Evolutionary conservation across 1,140 invertebrate genomes (phyloP).

Genomic region (Pachyrhynchus sulphureomaculatus): DNA sequence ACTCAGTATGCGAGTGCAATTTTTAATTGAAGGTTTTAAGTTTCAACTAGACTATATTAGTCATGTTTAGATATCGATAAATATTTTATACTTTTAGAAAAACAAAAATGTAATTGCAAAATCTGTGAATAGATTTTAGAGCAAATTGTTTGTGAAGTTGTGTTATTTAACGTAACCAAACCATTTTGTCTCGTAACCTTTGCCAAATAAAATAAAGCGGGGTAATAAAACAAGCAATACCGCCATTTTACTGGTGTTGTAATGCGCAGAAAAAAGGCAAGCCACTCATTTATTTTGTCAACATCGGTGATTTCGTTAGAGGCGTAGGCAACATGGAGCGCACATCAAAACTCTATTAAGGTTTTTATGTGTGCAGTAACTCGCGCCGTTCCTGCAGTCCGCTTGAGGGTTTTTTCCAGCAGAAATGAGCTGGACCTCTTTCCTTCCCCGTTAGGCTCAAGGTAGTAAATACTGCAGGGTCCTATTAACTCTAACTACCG

Average conservation of each 20-base stretch:
- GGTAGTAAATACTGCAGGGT: conserved; percentile 36
- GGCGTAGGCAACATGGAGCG: conserved; percentile 5
- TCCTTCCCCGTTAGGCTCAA: conserved; percentile 4
- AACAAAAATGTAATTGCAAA: too few species aligned
- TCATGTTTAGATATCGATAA: too few species aligned
- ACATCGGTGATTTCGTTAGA: conserved; percentile 34
- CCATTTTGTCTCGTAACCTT: neutral
- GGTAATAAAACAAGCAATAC: conserved; percentile 30
- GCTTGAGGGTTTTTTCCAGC: neutral
- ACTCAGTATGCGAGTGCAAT: too few species aligned
- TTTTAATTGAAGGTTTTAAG: too few species aligned
- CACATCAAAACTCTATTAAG: conserved; percentile 35
- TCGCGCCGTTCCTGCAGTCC: conserved; percentile 3
- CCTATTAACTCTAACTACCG: conserved; percentile 39
- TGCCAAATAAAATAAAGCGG: conserved; percentile 21
- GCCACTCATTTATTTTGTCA: conserved; percentile 35
- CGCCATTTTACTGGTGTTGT: conserved; percentile 25
- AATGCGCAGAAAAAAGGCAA: conserved; percentile 25
- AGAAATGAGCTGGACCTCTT: conserved; percentile 13
- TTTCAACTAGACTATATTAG: too few species aligned
- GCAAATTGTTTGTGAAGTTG: too few species aligned
- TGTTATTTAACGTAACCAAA: neutral
- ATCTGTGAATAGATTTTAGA: too few species aligned
- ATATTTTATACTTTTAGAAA: too few species aligned
- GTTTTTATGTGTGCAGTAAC: conserved; percentile 24